phyloP scores from a whole-genome alignment of 2,888 invertebrate species.

The Ectemnius continuus region DNA sequence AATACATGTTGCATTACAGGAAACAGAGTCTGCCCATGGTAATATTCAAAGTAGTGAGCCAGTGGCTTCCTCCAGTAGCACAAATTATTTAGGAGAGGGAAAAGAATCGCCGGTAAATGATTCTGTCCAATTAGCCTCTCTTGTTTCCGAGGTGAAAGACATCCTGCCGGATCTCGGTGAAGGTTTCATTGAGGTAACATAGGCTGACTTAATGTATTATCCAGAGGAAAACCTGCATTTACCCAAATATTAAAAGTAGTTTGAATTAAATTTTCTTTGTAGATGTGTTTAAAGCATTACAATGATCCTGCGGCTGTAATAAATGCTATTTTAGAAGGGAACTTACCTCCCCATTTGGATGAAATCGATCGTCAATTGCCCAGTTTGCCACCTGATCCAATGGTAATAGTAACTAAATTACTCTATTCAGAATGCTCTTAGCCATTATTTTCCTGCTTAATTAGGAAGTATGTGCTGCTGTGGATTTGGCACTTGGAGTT shows the following conservation, averaged over 20 bases:
- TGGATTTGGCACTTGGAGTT: conserved; percentile 53
- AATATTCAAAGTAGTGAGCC: conserved; percentile 33
- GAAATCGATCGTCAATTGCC: conserved; percentile 63
- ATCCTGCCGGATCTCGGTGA: conserved; percentile 90
- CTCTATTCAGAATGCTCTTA: background rate
- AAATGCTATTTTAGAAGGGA: conserved; percentile 89
- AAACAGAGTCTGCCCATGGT: conserved; percentile 55
- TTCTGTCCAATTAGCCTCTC: conserved; percentile 66
- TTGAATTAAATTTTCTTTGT: conserved; percentile 74
- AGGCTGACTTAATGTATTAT: background rate
- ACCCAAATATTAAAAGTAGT: no score
- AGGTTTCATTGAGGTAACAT: conserved; percentile 81
- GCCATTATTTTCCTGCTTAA: background rate
- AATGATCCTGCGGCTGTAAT: conserved; percentile 88
- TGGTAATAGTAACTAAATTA: conserved; percentile 69
- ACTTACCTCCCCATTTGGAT: conserved; percentile 80
- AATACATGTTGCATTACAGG: conserved; percentile 42
- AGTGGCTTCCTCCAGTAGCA: conserved; percentile 14
- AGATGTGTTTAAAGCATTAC: conserved; percentile 88
- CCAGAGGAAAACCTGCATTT: no score
- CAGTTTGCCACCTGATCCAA: conserved; percentile 82
- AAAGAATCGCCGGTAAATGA: conserved; percentile 23
- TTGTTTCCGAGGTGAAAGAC: conserved; percentile 85
- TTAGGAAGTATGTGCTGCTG: conserved; percentile 59
- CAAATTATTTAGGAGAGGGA: conserved; percentile 13